Percentiles rank a stretch among this genome's conserved stretches.
Evolutionary conservation across 2,797 vertebrate species (phyloP).

Genomic region (Arnoldichthys spilopterus): DNA sequence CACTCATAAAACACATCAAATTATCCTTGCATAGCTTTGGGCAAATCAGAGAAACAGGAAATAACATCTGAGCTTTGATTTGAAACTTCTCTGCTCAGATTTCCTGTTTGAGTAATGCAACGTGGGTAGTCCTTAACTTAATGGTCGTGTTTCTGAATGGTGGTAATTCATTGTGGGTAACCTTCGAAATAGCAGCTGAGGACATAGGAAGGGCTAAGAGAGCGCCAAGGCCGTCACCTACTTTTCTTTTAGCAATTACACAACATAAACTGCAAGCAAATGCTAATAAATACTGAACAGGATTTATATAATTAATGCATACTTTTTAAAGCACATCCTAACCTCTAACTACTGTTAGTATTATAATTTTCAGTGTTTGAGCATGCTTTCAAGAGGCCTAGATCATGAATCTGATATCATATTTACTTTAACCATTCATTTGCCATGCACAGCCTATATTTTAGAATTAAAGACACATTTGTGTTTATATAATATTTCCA

Average conservation of each 20-base stretch:
- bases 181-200: slow-evolving; percentile 20
- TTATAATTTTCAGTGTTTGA: not conserved
- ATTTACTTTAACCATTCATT: slow-evolving; percentile 5
- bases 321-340: not conserved
- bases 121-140: slow-evolving; percentile 44
- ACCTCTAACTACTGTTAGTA: slow-evolving; percentile 1
- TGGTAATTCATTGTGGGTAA: slow-evolving; percentile 36
- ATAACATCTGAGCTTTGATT: slow-evolving; percentile 36
- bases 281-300: not conserved
- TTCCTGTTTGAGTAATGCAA: slow-evolving; percentile 45
- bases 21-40: slow-evolving; percentile 37
- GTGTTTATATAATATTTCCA: slow-evolving; percentile 50
- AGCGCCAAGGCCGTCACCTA: slow-evolving; percentile 8
- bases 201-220: slow-evolving; percentile 19
- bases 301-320: slow-evolving; percentile 11
- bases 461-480: slow-evolving; percentile 36
- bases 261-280: not conserved
- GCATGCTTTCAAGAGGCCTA: not conserved
- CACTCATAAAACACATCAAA: slow-evolving; percentile 32
- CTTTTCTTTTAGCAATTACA: slow-evolving; percentile 16
- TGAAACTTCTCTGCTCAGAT: slow-evolving; percentile 45
- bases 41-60: slow-evolving; percentile 38
- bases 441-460: slow-evolving; percentile 35
- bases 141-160: slow-evolving; percentile 6
- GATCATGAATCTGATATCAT: not conserved